A percentile compares a stretch with the other conserved stretches of the same genome.
phyloP scores from a whole-genome alignment of 2,113 vertebrate species.

The Lutjanus erythropterus region DNA sequence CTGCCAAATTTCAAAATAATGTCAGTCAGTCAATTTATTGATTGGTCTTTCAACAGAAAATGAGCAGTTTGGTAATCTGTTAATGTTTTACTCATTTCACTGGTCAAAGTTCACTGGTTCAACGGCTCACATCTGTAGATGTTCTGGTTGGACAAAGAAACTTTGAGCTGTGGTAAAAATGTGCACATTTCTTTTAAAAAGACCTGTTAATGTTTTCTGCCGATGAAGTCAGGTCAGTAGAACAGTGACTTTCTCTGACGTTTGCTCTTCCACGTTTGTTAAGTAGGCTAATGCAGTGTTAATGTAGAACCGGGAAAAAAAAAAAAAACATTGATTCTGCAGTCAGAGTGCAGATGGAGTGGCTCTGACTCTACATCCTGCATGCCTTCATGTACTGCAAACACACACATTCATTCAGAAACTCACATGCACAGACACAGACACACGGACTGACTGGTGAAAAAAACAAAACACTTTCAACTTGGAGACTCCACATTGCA shows the following conservation, averaged over 20 bases:
- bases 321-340: conserved; percentile 38
- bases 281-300: conserved; percentile 59
- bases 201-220: too few relatives aligned
- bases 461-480: conserved; percentile 32
- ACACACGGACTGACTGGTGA: conserved; percentile 9
- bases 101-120: too few relatives aligned
- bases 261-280: not conserved
- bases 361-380: not conserved
- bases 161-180: too few relatives aligned
- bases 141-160: too few relatives aligned
- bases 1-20: too few relatives aligned
- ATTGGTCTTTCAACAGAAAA: not conserved
- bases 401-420: conserved; percentile 44
- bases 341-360: not conserved
- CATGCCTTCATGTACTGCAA: conserved; percentile 4
- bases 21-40: not conserved
- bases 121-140: too few relatives aligned
- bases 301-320: conserved; percentile 24
- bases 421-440: conserved; percentile 15
- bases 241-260: not conserved
- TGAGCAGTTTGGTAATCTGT: not conserved
- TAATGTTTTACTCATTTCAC: not conserved
- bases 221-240: not conserved
- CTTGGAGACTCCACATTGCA: conserved; percentile 14
- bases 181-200: too few relatives aligned